Evolutionary conservation across 2,113 vertebrate species (phyloP).

Genomic region (Indicator indicator): DNA sequence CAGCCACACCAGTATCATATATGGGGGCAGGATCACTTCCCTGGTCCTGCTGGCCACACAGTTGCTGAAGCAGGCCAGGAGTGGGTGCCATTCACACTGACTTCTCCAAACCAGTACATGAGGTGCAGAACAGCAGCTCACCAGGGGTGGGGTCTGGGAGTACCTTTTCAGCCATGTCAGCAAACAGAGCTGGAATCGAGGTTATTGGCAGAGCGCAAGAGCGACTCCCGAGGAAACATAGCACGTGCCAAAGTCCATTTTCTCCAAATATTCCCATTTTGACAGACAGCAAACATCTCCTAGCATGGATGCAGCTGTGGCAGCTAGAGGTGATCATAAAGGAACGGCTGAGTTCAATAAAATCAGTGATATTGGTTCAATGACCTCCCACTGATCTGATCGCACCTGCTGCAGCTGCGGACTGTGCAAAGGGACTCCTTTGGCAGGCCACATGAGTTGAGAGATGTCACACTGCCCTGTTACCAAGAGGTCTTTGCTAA

Average conservation of each 20-base stretch:
- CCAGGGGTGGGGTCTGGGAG: not conserved
- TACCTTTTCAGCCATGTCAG: not conserved
- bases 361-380: not conserved
- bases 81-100: not conserved
- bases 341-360: not conserved
- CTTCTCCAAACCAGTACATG: not conserved
- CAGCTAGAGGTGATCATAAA: not conserved
- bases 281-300: not conserved
- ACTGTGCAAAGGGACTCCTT: not conserved
- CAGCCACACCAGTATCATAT: no score
- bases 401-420: not conserved
- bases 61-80: no score
- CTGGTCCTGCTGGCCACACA: no score
- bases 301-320: accelerated
- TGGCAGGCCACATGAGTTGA: not conserved
- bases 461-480: not conserved
- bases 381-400: not conserved
- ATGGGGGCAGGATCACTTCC: no score
- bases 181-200: not conserved
- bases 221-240: not conserved
- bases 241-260: not conserved
- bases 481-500: not conserved
- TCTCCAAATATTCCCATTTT: not conserved
- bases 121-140: not conserved
- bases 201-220: not conserved